Evolutionary conservation across 1,140 invertebrate genomes (phyloP).

Genomic region (Aphis gossypii): DNA sequence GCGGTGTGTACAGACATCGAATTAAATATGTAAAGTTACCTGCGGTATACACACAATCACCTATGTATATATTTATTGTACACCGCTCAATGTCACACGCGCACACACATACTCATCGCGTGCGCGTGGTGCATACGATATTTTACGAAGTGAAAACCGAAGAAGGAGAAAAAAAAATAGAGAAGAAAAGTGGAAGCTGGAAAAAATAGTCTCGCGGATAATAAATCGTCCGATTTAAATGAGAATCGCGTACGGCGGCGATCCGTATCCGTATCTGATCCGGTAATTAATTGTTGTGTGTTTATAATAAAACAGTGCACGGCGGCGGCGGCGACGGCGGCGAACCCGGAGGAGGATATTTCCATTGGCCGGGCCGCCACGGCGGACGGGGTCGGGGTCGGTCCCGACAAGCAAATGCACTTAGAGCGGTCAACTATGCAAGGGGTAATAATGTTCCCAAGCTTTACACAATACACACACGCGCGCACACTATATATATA

Average conservation of each 20-base stretch:
- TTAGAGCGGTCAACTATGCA: slow-evolving; percentile 58
- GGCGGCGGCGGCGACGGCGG: not conserved
- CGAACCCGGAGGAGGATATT: slow-evolving; percentile 20
- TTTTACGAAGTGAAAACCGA: not conserved
- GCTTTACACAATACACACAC: slow-evolving; percentile 26
- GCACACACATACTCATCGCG: not conserved
- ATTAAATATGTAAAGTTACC: not conserved
- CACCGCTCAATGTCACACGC: not conserved
- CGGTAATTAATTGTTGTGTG: slow-evolving; percentile 58
- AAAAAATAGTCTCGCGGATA: slow-evolving; percentile 47
- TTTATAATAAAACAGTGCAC: slow-evolving; percentile 48
- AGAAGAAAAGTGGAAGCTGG: not conserved
- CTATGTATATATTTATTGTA: not conserved
- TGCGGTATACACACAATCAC: not conserved
- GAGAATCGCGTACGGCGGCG: slow-evolving; percentile 55
- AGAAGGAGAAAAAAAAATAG: not conserved
- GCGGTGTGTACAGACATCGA: not conserved
- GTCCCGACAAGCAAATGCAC: slow-evolving; percentile 56
- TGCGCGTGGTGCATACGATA: not conserved
- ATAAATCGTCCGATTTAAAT: slow-evolving; percentile 43
- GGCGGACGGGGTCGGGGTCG: slow-evolving; percentile 33
- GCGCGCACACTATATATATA: not conserved
- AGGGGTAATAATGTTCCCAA: slow-evolving; percentile 58
- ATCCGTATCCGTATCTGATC: slow-evolving; percentile 57
- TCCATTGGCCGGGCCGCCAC: slow-evolving; percentile 29